phyloP scores from a whole-genome alignment of 2,888 invertebrate species.

The Brassicogethes aeneus region DNA sequence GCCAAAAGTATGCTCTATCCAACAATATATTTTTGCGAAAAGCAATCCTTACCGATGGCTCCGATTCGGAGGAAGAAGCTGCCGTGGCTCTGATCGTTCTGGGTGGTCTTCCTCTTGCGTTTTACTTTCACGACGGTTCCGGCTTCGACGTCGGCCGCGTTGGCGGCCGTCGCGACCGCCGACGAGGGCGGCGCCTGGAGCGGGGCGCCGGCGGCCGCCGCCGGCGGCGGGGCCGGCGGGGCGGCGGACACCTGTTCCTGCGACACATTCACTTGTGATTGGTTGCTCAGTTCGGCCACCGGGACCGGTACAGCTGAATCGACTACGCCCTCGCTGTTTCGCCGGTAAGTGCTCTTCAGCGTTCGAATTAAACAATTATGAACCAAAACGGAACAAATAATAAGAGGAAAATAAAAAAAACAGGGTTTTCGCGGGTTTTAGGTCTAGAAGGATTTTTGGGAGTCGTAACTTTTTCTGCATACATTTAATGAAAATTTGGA shows the following conservation, averaged over 20 bases:
- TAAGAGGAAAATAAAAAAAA: conserved; percentile 4
- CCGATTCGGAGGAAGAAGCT: conserved; percentile 90
- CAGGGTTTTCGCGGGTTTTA: too few relatives aligned
- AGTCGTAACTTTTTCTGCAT: too few relatives aligned
- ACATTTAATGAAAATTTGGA: too few relatives aligned
- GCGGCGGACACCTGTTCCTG: conserved; percentile 41
- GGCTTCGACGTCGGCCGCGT: conserved; percentile 60
- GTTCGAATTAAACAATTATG: conserved; percentile 29
- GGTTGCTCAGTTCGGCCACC: conserved; percentile 36
- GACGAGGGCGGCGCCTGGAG: conserved; percentile 57
- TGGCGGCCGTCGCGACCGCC: conserved; percentile 34
- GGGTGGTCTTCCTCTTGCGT: conserved; percentile 79
- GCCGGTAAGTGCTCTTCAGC: conserved; percentile 40
- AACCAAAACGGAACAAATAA: conserved; percentile 17
- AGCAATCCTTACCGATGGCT: conserved; percentile 70
- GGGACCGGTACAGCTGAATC: conserved; percentile 41
- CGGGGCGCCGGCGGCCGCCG: conserved; percentile 43
- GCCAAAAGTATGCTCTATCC: too few relatives aligned
- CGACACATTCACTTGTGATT: conserved; percentile 33
- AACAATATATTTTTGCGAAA: too few relatives aligned
- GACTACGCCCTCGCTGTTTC: conserved; percentile 42
- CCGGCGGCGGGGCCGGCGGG: conserved; percentile 63
- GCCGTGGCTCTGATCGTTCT: conserved; percentile 85
- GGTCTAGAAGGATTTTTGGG: too few relatives aligned
- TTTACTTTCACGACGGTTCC: conserved; percentile 52